Conservation (phyloP, 1,140 invertebrate species). For the Olivierus martensii region DNA sequence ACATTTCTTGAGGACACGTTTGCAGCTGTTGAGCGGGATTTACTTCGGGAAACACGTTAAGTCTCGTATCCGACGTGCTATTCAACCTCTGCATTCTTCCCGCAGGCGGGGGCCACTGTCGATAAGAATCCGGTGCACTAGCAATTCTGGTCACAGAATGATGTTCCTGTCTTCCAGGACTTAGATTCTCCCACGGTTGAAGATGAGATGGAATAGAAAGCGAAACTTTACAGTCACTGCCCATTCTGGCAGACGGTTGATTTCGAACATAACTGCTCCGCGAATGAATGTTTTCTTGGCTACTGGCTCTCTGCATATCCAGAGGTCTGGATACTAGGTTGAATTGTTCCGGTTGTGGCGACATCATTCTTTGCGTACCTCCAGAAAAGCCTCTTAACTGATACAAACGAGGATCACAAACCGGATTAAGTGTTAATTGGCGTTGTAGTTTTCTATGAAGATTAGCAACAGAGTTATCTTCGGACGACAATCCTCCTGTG, state of each 20-base stretch:
- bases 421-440: conserved; percentile 65
- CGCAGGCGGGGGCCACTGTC: conserved; percentile 33
- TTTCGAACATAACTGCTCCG: neutral
- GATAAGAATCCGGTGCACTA: conserved; percentile 55
- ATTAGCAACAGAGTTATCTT: conserved; percentile 34
- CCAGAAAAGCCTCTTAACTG: conserved; percentile 6
- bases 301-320: conserved; percentile 5
- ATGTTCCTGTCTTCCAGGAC: conserved; percentile 22
- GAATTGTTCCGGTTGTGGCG: conserved; percentile 4
- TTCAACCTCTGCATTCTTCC: conserved; percentile 26
- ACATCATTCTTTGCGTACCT: conserved; percentile 1
- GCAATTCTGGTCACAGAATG: conserved; percentile 55
- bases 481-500: conserved; percentile 9
- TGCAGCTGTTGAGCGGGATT: neutral
- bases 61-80: conserved; percentile 32
- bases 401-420: conserved; percentile 51
- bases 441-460: conserved; percentile 62
- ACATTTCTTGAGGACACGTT: neutral
- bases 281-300: conserved; percentile 9
- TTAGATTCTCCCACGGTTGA: neutral
- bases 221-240: conserved; percentile 22
- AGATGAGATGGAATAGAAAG: conserved; percentile 14
- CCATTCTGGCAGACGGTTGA: conserved; percentile 21
- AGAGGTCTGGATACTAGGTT: neutral
- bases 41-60: conserved; percentile 21